These are phyloP conservation scores for Oncorhynchus keta DNA, from an alignment of 2,113 vertebrate genomes.

Conservation along the genomic window DNA sequence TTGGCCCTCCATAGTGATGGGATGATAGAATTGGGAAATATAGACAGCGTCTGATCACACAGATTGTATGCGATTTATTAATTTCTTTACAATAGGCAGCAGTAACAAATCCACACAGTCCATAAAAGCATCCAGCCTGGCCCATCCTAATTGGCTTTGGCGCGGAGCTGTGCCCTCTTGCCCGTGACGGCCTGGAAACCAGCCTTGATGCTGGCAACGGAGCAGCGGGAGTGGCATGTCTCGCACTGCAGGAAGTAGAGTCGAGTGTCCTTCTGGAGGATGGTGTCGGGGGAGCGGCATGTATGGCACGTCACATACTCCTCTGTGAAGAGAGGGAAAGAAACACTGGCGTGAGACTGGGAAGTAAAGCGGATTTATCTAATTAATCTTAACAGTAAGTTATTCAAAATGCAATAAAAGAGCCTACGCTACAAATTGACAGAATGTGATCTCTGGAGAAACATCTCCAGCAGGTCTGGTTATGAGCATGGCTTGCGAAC, in stretches of 20 bases:
- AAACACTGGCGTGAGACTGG: neutral
- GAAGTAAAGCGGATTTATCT: neutral
- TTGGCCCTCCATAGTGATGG: neutral
- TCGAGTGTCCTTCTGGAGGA: conserved; percentile 98
- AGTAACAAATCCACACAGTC: conserved; percentile 35
- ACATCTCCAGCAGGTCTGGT: too few relatives aligned
- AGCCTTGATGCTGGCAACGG: conserved; percentile 99
- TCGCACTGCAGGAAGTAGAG: conserved; percentile 99
- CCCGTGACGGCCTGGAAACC: conserved; percentile 99
- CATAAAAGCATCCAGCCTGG: conserved; percentile 34
- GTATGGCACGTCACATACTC: conserved; percentile 99
- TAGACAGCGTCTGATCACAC: conserved; percentile 13
- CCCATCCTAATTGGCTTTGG: conserved; percentile 89
- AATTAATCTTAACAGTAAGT: too few relatives aligned
- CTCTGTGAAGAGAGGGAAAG: conserved; percentile 75
- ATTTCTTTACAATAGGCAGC: conserved; percentile 14
- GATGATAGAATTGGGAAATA: neutral
- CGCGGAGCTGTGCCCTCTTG: conserved; percentile 98
- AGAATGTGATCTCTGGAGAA: too few relatives aligned
- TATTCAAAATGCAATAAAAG: too few relatives aligned
- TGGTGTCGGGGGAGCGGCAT: conserved; percentile 97
- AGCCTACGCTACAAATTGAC: too few relatives aligned
- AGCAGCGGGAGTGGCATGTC: conserved; percentile 99
- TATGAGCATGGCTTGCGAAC: too few relatives aligned
- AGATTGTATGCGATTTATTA: conserved; percentile 43